Base-by-base conservation (phyloP, 2,113 vertebrate species). In the Notiomystis cincta region DNA sequence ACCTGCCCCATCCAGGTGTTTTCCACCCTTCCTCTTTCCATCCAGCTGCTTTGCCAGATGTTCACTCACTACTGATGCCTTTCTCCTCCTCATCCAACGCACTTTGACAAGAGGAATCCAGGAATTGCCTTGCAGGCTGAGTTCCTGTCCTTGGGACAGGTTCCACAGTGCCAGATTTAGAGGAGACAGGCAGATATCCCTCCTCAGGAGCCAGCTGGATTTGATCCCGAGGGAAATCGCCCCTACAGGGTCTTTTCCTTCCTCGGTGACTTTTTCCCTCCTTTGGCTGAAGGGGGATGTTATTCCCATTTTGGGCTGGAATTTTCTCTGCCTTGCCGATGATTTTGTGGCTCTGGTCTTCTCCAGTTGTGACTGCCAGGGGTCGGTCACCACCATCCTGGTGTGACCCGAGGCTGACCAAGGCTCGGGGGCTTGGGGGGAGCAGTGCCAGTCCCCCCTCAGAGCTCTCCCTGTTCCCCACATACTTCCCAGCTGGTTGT, bases 131-230 rank as follows among this genome's bases (percentile, higher is more conserved):
- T 35, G 17, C 45, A 6, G 40, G 42, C 0, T 23, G 38, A 9
- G 7, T 6, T 15, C n/a, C 44, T 24, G 25, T 8, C 15, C 37
- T 72, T 19, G 65, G 33, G 16, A 10, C 30, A 27, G 44, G 45
- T 0, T 9, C 13, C 14, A 1, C 14, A 0, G 10, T 2, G 8
- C 22, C 7, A 6, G 65, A 10, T 25, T 23, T 23, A 5, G n/a
- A 27, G 9, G 28, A n/a, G 7, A 48, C 17, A 4, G 57, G 9
- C 10, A 10, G 35, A 0, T 67, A 30, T 18, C 17, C 40, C 3
- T 53, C 61, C 57, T 25, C 40, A 25, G 67, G 30, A 7, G 11
- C 19, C 16, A 51, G 42, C 37, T 24, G 51, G 0, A 15, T 21
- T 13, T 15, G 5, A 10, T n/a, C 40, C 44, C 3, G 0, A 3